Evolutionary conservation across 2,113 vertebrate species (phyloP), one percentile per base, ranked within the genome.

Genomic region (Theropithecus gelada): DNA sequence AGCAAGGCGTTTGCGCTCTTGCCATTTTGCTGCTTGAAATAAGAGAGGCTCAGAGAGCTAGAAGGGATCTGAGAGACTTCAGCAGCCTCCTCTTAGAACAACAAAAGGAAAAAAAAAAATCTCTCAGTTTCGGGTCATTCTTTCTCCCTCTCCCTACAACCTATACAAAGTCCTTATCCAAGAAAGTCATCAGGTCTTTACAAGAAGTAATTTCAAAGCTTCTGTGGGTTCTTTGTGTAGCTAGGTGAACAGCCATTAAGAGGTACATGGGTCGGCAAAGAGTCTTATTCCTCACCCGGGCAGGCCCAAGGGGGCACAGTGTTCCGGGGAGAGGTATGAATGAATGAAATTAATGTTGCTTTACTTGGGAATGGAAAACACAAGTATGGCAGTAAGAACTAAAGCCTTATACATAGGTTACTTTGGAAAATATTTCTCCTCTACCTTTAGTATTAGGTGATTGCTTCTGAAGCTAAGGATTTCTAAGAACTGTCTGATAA

Each of bases 181-280:
- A 17, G 35, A 66, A 93, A 96, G 64, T 45, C 81, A 92, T 97
- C 90, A 73, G 68, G 30, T 68, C 23, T 40, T 85, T 92, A 73
- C 38, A 72, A 93, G 43, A 96, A 73, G 35, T 38, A 35, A 82
- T 93, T 85, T 95, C 61, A 20, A 52, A n/a, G 40, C 35, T 45
- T 72, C 30, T 0, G 2, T 45, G 27, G 35, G 83, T 18, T 73
- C 38, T 92, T 73, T 35, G 68, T 55, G 35, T 59, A 73, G 52
- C 25, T 11, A 43, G 22, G 61, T 43, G 72, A 92, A 43, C 4
- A 90, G 25, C 52, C 6, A 43, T 88, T 90, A 73, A 59, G 20
- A 76, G 23, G 8, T 75, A 75, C 38, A 50, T 0, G 2, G 30
- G 9, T 48, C 0, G 0, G 18, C 20, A 32, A 76, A 79, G n/a